Evolutionary conservation across 2,888 invertebrate species (phyloP).

Genomic region (Dicyrtoma fusca): DNA sequence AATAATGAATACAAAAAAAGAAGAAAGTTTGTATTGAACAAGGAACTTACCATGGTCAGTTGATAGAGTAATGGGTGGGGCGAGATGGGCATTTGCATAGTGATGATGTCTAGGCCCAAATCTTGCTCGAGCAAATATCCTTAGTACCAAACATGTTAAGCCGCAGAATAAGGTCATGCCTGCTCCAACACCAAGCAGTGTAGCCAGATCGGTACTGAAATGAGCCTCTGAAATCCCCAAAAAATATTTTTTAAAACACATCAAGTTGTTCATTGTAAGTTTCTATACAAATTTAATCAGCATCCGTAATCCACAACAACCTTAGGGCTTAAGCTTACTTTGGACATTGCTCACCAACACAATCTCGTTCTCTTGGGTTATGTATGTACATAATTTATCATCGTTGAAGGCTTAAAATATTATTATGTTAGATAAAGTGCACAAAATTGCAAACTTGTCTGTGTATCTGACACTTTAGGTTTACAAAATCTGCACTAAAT

Average conservation of each 20-base stretch:
- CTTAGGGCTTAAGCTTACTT: neutral
- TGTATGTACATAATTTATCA: too few species aligned
- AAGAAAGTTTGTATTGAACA: too few species aligned
- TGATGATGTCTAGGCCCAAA: slow-evolving; percentile 53
- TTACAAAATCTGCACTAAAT: too few species aligned
- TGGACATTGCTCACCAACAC: too few species aligned
- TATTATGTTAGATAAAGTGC: too few species aligned
- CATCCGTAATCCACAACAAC: neutral
- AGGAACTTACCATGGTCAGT: slow-evolving; percentile 52
- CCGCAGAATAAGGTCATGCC: slow-evolving; percentile 55
- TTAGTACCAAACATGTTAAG: slow-evolving; percentile 53
- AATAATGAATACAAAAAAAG: too few species aligned
- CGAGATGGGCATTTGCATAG: slow-evolving; percentile 50
- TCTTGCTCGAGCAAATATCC: slow-evolving; percentile 55
- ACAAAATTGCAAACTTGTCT: too few species aligned
- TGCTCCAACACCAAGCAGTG: slow-evolving; percentile 53
- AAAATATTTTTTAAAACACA: neutral
- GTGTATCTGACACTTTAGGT: too few species aligned
- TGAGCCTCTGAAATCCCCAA: slow-evolving; percentile 41
- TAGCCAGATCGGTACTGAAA: slow-evolving; percentile 55
- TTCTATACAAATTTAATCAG: neutral
- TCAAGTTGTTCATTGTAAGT: neutral
- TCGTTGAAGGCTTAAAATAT: too few species aligned
- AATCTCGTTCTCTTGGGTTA: too few species aligned
- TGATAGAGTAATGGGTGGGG: slow-evolving; percentile 54